Evolutionary conservation across 2,797 vertebrate species (phyloP), one percentile per base, ranked within the genome.

Genomic region (Trichosurus vulpecula): DNA sequence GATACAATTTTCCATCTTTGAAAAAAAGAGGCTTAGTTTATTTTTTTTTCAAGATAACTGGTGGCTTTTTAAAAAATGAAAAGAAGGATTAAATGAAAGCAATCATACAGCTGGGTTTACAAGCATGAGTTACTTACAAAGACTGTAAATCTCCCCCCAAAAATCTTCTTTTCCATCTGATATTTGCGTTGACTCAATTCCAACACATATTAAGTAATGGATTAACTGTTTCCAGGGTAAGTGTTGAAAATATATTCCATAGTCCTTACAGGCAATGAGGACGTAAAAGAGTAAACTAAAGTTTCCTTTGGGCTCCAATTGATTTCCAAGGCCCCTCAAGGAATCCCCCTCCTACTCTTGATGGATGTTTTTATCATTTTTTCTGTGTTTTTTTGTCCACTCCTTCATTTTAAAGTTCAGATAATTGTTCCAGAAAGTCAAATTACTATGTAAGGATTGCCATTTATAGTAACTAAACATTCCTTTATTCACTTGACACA

Each of bases 181-280:
- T 97, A 98, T 96, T 98, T 98, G 97, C 66, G 93, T 97, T 97
- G 95, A 97, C 92, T 97, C 35, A 51, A 89, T 97, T 96, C 90
- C 94, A 98, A 96, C 91, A 94, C 96, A 97, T 93, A 90, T 58
- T 98, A 97, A 94, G 91, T 97, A 98, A 96, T 91, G 54, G 89
- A 97, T 97, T 95, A 92, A 97, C 97, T 98, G 25, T 95, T 98
- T 96, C 92, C 92, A 95, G 56, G 92, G 35, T 94, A 96, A 94
- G 97, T 58, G 52, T 55, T 92, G 47, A 96, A 97, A 95, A 97
- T 98, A 95, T 93, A 95, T 96, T 74, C 90, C 95, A 95, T 55
- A 89, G 93, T 92, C 58, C 0, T 57, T 93, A 95, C 91, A 87
- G 54, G 92, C 19, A 19, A 55, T 52, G 51, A 14, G 0, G 94